A percentile compares a stretch with the other conserved stretches of the same genome.
Evolutionary conservation across 2,797 vertebrate species (phyloP).

Genomic region (Enteromius treurensis): DNA sequence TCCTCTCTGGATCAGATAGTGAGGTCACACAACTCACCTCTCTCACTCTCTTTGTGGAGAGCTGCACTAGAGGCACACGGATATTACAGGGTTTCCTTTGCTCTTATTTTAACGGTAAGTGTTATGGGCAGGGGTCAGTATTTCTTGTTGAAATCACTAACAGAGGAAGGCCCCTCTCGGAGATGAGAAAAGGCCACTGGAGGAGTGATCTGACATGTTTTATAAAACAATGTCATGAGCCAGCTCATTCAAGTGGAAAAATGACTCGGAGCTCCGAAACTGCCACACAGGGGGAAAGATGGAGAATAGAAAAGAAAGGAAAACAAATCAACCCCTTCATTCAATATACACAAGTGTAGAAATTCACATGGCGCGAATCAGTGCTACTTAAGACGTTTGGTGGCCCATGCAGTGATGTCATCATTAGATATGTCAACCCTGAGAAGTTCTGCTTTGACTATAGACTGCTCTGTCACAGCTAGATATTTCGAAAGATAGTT

Average conservation of each 20-base stretch:
- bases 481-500: background rate
- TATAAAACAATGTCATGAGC: constrained; percentile 65
- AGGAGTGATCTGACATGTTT: constrained; percentile 65
- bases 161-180: constrained; percentile 47
- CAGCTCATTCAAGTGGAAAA: constrained; percentile 61
- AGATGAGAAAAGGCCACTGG: constrained; percentile 49
- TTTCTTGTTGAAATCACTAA: constrained; percentile 44
- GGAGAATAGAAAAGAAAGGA: constrained; percentile 32
- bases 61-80: constrained; percentile 26
- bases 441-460: constrained; percentile 1
- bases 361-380: constrained; percentile 28
- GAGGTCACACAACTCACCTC: constrained; percentile 45
- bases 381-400: background rate
- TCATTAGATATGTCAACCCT: background rate
- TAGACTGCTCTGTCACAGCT: background rate
- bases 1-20: constrained; percentile 45
- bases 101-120: constrained; percentile 51
- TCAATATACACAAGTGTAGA: constrained; percentile 19
- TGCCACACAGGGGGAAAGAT: constrained; percentile 52
- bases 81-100: constrained; percentile 40
- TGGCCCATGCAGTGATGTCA: background rate
- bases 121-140: constrained; percentile 51
- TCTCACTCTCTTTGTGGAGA: constrained; percentile 45
- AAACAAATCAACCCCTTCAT: constrained; percentile 53
- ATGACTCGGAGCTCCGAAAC: constrained; percentile 57